These are phyloP conservation scores for Nomada lathburiana DNA, from an alignment of 2,888 invertebrate genomes.

Conservation along the genomic window DNA sequence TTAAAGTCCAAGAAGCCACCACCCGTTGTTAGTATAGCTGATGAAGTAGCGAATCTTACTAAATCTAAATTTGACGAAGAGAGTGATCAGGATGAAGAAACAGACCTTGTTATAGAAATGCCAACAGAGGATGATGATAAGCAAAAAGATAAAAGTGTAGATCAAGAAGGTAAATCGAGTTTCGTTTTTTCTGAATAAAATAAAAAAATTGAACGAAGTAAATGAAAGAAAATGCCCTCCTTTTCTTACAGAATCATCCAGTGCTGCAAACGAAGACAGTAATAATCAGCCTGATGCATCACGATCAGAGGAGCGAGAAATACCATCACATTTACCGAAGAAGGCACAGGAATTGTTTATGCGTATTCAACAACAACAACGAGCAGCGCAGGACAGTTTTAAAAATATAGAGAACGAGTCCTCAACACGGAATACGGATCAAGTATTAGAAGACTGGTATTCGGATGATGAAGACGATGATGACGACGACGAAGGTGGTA, in stretches of 20 bases:
- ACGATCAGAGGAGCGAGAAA: slow-evolving; percentile 71
- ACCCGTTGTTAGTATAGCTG: slow-evolving; percentile 77
- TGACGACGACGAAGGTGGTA: slow-evolving; percentile 80
- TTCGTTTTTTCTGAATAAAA: background rate
- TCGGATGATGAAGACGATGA: slow-evolving; percentile 92
- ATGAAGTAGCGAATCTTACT: slow-evolving; percentile 78
- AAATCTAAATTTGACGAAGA: slow-evolving; percentile 81
- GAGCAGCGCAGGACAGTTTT: slow-evolving; percentile 83
- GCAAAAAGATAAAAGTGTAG: slow-evolving; percentile 54
- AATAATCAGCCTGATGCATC: slow-evolving; percentile 32
- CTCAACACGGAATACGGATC: slow-evolving; percentile 74
- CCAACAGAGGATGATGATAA: slow-evolving; percentile 81
- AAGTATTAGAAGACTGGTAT: slow-evolving; percentile 88
- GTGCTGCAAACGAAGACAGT: slow-evolving; percentile 32
- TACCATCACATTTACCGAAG: slow-evolving; percentile 87
- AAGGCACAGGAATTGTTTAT: slow-evolving; percentile 88
- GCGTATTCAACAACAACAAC: slow-evolving; percentile 89
- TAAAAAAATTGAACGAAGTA: background rate
- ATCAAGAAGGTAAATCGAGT: slow-evolving; percentile 56
- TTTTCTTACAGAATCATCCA: slow-evolving; percentile 37
- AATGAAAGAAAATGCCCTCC: background rate
- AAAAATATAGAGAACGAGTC: slow-evolving; percentile 83
- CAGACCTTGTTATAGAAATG: slow-evolving; percentile 80
- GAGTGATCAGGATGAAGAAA: slow-evolving; percentile 83
- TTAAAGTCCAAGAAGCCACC: slow-evolving; percentile 75